Base-by-base conservation (phyloP, 2,888 invertebrate genomes). In the Girardia tigrina region DNA sequence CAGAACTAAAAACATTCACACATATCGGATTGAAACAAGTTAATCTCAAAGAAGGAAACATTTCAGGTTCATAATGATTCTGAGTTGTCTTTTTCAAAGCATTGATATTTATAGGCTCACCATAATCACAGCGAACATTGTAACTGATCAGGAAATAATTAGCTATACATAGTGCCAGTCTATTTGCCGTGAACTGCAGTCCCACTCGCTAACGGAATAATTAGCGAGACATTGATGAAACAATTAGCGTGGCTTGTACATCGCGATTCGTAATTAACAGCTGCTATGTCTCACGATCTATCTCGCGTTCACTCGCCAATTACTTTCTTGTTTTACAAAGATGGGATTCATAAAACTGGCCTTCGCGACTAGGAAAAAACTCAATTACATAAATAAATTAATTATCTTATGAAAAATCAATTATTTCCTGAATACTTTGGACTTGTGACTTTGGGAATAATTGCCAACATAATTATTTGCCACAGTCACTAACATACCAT, bases 91-190 rank as follows among this genome's bases (percentile, higher is more conserved):
- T n/a, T n/a, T n/a, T n/a, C n/a, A n/a, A n/a, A n/a, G n/a, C n/a
- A n/a, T n/a, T n/a, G n/a, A n/a, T n/a, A n/a, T n/a, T n/a, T n/a
- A n/a, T n/a, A n/a, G n/a, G n/a, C n/a, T n/a, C n/a, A n/a, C n/a
- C n/a, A n/a, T n/a, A n/a, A n/a, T n/a, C n/a, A 56, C 4, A 56
- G 56, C 56, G 56, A 56, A 56, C 56, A 56, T 56, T 56, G 56
- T 56, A 56, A 56, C 56, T n/a, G 56, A 56, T 56, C 56, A 56
- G 56, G n/a, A 56, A n/a, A 56, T 56, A 56, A 56, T 56, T 56
- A 56, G 8, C 56, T 56, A 56, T 56, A 56, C 56, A 56, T 56
- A 56, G 56, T 56, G 56, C 56, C 56, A 56, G 56, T 56, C 56
- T 4, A 56, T 56, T 56, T n/a, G 56, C 56, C 56, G 4, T 56